phyloP scores from a whole-genome alignment of 1,140 invertebrate species.

The Myzus persicae region DNA sequence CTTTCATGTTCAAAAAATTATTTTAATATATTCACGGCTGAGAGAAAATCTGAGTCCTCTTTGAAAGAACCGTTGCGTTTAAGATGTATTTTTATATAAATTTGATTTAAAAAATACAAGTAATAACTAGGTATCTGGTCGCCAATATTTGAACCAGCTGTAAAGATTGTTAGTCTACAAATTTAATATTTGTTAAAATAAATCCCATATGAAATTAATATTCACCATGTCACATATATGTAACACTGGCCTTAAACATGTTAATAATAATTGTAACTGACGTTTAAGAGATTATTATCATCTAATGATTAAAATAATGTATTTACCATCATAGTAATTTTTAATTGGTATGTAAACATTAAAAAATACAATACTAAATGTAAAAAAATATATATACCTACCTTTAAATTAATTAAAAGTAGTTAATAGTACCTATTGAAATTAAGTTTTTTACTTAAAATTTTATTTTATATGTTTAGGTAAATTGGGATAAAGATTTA shows the following conservation, averaged over 20 bases:
- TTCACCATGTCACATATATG: too few species aligned
- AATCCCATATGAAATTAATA: too few species aligned
- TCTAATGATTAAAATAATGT: neutral
- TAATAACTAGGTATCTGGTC: too few species aligned
- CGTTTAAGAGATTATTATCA: neutral
- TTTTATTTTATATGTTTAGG: constrained; percentile 62
- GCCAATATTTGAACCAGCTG: too few species aligned
- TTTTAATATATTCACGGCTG: neutral
- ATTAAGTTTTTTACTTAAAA: neutral
- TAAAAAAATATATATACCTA: neutral
- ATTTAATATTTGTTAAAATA: too few species aligned
- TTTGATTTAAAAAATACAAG: too few species aligned
- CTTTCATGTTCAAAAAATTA: neutral
- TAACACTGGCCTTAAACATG: too few species aligned
- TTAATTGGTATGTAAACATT: neutral
- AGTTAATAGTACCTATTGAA: neutral
- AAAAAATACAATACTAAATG: neutral
- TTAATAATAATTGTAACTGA: too few species aligned
- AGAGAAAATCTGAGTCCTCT: too few species aligned
- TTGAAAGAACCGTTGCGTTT: too few species aligned
- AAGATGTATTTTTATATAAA: too few species aligned
- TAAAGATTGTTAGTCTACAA: too few species aligned
- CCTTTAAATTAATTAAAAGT: neutral
- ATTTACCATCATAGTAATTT: neutral
- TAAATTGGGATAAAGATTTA: constrained; percentile 82